Conservation (phyloP, 2,888 invertebrate species). For the Eilema depressum region DNA sequence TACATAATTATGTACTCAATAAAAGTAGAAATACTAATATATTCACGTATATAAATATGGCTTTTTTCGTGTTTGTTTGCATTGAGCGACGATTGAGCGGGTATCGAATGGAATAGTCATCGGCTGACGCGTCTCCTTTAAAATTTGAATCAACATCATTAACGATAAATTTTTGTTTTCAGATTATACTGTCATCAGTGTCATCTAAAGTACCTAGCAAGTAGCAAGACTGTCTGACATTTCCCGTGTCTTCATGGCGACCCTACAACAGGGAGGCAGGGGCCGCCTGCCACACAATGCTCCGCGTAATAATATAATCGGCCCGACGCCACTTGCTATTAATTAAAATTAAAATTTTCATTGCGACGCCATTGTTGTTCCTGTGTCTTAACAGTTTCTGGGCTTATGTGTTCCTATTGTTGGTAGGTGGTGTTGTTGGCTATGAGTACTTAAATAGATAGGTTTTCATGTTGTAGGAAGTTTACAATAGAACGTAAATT, state of each 20-base stretch:
- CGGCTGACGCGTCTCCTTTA: too few relatives aligned
- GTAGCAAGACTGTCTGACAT: constrained; percentile 15
- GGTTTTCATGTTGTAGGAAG: background rate
- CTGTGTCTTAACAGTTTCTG: constrained; percentile 39
- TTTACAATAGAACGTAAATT: too few relatives aligned
- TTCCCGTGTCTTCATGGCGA: background rate
- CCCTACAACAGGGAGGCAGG: constrained; percentile 47
- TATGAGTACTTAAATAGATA: constrained; percentile 1
- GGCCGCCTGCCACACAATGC: constrained; percentile 68
- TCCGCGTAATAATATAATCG: constrained; percentile 83
- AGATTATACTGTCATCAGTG: too few relatives aligned
- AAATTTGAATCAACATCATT: too few relatives aligned
- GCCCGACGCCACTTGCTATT: constrained; percentile 81
- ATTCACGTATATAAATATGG: too few relatives aligned
- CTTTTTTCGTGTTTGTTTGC: too few relatives aligned
- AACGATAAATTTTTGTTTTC: too few relatives aligned
- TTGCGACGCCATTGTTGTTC: constrained; percentile 62
- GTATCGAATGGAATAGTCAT: too few relatives aligned
- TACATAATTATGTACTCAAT: too few relatives aligned
- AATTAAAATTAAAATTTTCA: constrained; percentile 86
- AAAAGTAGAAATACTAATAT: too few relatives aligned
- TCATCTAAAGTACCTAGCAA: too few relatives aligned
- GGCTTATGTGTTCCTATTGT: constrained; percentile 18
- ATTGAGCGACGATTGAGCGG: too few relatives aligned
- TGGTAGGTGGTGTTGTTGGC: constrained; percentile 8